Percentiles rank a stretch among this genome's conserved stretches.
Conservation (phyloP, 1,140 invertebrate species). For the Temnothorax longispinosus region DNA sequence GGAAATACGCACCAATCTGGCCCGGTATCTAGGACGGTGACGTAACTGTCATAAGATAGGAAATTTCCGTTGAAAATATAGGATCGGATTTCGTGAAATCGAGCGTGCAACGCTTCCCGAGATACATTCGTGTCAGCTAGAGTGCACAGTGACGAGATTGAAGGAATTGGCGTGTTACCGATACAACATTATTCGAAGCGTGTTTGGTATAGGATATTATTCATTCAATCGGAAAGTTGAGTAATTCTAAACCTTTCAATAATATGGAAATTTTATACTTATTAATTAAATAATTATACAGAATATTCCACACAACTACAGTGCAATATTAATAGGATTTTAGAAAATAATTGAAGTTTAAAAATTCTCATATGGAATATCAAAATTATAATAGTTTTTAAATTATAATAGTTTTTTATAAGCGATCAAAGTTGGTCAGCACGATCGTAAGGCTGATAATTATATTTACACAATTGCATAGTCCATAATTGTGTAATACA, state of each 20-base stretch:
- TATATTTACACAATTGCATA: not conserved
- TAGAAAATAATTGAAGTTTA: not conserved
- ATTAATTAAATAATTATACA: not conserved
- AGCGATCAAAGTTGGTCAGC: not conserved
- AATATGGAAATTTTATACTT: not conserved
- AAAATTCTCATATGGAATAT: not conserved
- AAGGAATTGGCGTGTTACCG: not conserved
- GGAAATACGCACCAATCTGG: constrained; percentile 63
- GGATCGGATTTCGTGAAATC: not conserved
- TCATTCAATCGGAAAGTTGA: not conserved
- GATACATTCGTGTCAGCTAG: not conserved
- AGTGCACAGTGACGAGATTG: not conserved
- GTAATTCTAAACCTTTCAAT: not conserved
- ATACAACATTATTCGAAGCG: not conserved
- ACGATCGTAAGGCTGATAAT: not conserved
- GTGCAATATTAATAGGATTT: not conserved
- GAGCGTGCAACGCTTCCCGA: constrained; percentile 21
- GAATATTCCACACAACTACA: not conserved
- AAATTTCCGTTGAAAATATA: constrained; percentile 21
- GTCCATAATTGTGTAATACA: not conserved
- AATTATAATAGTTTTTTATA: not conserved
- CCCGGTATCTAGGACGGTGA: constrained; percentile 51
- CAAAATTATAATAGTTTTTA: not conserved
- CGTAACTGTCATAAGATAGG: constrained; percentile 27
- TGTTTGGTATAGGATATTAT: not conserved